Evolutionary conservation across 2,113 vertebrate species (phyloP).

Genomic region (Reinhardtius hippoglossoides): DNA sequence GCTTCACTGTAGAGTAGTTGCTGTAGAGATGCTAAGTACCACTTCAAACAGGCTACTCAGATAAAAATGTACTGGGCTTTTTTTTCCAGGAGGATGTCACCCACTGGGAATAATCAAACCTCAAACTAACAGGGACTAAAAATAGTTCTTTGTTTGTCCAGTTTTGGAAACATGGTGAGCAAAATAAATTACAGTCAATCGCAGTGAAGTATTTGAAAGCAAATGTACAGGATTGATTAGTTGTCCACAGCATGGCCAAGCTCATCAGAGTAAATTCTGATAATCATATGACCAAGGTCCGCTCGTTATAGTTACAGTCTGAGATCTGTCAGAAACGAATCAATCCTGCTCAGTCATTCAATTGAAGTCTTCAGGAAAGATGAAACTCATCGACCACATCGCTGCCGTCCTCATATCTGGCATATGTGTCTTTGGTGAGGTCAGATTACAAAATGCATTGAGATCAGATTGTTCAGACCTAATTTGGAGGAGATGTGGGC

Average conservation of each 20-base stretch:
- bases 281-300: slow-evolving; percentile 5
- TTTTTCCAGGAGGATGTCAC: slow-evolving; percentile 27
- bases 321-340: neutral
- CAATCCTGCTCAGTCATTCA: neutral
- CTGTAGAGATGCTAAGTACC: slow-evolving; percentile 39
- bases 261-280: slow-evolving; percentile 13
- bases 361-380: slow-evolving; percentile 31
- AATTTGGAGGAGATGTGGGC: neutral
- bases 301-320: slow-evolving; percentile 13
- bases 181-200: neutral
- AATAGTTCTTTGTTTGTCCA: slow-evolving; percentile 2
- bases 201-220: neutral
- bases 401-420: neutral
- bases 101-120: slow-evolving; percentile 20
- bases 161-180: neutral
- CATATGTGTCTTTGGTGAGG: neutral
- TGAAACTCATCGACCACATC: slow-evolving; percentile 27
- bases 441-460: neutral
- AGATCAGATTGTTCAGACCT: neutral
- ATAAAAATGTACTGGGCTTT: slow-evolving; percentile 33
- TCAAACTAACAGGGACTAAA: slow-evolving; percentile 11
- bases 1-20: slow-evolving; percentile 26
- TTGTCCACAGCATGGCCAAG: neutral
- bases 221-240: slow-evolving; percentile 1
- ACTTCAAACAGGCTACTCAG: slow-evolving; percentile 40